Conservation (phyloP, 2,113 vertebrate species). For the Tor tambroides region DNA sequence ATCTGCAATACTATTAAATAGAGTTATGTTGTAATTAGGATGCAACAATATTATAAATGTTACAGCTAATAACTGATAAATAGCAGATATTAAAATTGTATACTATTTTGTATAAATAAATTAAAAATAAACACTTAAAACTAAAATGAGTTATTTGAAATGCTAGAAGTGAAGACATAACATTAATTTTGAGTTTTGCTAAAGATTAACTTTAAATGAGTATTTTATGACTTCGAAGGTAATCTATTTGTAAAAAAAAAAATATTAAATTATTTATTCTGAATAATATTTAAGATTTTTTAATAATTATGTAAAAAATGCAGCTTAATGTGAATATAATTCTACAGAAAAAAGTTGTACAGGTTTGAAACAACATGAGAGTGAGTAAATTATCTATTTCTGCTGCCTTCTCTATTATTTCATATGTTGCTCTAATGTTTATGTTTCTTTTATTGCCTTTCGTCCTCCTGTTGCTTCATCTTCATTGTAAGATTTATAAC, state of each 20-base stretch:
- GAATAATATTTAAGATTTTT: not conserved
- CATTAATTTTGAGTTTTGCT: too few species aligned
- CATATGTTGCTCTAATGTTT: not conserved
- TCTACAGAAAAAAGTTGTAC: not conserved
- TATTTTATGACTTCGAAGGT: not conserved
- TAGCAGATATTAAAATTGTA: not conserved
- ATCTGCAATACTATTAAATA: not conserved
- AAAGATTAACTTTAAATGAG: not conserved
- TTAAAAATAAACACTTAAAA: not conserved
- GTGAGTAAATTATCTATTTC: not conserved
- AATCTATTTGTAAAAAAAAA: too few species aligned
- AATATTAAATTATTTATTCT: too few species aligned
- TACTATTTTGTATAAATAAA: too few species aligned
- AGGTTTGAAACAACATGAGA: not conserved
- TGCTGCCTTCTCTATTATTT: not conserved
- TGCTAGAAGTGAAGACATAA: not conserved
- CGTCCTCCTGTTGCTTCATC: not conserved
- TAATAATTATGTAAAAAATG: not conserved
- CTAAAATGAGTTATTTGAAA: not conserved
- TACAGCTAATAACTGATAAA: not conserved
- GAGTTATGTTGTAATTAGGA: not conserved
- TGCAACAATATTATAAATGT: not conserved
- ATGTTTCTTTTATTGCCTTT: not conserved
- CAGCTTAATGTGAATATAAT: not conserved
- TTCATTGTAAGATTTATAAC: not conserved